Evolutionary conservation across 2,113 vertebrate genomes (phyloP).

Genomic region (Burhinus oedicnemus): DNA sequence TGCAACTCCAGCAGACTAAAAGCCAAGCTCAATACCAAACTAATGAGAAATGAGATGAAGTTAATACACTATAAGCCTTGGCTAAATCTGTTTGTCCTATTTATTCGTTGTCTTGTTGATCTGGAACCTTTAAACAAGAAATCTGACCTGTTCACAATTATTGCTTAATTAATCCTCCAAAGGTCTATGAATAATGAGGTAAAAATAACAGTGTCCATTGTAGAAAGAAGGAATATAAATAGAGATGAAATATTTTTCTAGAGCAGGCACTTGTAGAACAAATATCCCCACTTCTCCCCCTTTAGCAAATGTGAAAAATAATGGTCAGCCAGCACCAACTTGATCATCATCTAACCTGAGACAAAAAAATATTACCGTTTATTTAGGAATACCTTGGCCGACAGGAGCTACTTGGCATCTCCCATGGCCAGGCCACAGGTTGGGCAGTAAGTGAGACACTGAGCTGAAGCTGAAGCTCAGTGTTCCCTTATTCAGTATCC

Average conservation of each 20-base stretch:
- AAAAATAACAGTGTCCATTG: not conserved
- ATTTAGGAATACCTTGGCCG: not conserved
- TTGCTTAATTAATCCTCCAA: conserved; percentile 33
- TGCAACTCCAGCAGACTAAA: not conserved
- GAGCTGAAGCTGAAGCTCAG: not conserved
- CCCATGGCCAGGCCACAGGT: not conserved
- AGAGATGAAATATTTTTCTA: not conserved
- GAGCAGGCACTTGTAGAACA: not conserved
- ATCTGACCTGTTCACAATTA: not conserved
- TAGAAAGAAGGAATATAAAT: not conserved
- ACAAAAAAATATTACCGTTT: not conserved
- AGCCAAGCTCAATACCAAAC: not conserved
- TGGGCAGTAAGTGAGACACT: not conserved
- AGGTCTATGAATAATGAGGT: not conserved
- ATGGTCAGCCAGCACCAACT: not conserved
- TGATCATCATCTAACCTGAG: not conserved
- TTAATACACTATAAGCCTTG: conserved; percentile 36
- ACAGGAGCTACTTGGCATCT: not conserved
- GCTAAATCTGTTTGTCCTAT: conserved; percentile 28
- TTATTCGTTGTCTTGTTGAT: conserved; percentile 18
- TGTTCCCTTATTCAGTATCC: not conserved
- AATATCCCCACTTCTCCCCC: not conserved
- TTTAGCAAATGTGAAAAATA: not conserved
- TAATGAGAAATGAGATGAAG: conserved; percentile 45
- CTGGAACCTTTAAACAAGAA: conserved; percentile 33